These are phyloP conservation scores for Thecocarcelia acutangulata DNA, from an alignment of 2,888 invertebrate species.

Conservation along the genomic window DNA sequence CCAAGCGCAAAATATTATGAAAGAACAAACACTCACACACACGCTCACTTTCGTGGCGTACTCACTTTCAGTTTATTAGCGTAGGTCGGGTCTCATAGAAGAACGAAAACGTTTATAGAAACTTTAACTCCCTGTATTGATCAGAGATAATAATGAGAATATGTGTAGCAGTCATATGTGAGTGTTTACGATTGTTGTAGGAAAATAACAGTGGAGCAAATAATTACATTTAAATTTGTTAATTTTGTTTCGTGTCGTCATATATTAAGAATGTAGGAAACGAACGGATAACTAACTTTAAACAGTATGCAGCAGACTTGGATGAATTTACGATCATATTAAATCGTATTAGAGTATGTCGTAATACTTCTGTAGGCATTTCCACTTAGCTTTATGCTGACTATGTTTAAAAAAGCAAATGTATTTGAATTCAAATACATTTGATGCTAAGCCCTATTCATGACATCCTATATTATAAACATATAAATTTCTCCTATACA, in stretches of 20 bases:
- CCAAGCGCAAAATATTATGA: slow-evolving; percentile 46
- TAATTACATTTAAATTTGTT: background rate
- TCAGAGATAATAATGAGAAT: slow-evolving; percentile 65
- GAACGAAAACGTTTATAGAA: slow-evolving; percentile 67
- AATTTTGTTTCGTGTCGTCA: no score
- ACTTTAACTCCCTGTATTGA: slow-evolving; percentile 71
- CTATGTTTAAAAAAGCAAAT: no score
- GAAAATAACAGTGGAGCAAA: slow-evolving; percentile 25
- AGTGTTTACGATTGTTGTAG: background rate
- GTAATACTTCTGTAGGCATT: no score
- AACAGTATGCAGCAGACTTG: no score
- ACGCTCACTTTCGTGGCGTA: slow-evolving; percentile 28
- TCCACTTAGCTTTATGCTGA: no score
- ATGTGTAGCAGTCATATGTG: slow-evolving; percentile 42
- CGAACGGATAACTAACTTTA: no score
- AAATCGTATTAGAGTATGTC: no score
- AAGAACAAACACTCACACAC: slow-evolving; percentile 31
- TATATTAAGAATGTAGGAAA: no score
- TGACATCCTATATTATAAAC: slow-evolving; percentile 60
- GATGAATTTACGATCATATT: no score
- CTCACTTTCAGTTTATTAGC: slow-evolving; percentile 67
- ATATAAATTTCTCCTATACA: slow-evolving; percentile 62
- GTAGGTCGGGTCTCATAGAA: slow-evolving; percentile 63
- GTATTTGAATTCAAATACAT: no score
- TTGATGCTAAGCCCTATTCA: no score